These are phyloP conservation scores for Microplitis mediator DNA, from an alignment of 1,140 invertebrate species.

Conservation along the genomic window DNA sequence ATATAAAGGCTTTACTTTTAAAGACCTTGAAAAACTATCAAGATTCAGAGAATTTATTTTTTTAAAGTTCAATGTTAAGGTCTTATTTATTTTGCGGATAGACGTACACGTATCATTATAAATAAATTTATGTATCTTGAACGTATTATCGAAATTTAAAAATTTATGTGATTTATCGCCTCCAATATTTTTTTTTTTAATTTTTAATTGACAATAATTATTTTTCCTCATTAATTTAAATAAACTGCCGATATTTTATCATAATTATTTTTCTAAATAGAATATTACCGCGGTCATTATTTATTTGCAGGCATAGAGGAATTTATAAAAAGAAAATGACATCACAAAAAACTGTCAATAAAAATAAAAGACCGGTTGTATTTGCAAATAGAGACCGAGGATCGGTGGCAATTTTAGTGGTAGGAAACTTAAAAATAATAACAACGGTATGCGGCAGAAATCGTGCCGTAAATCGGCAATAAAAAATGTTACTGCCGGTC, in stretches of 20 bases:
- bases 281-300: too few species aligned
- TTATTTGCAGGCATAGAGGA: too few species aligned
- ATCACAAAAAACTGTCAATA: not conserved
- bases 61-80: slow-evolving; percentile 16
- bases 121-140: too few species aligned
- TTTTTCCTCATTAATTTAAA: too few species aligned
- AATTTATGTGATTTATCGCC: too few species aligned
- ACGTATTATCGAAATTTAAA: too few species aligned
- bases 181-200: too few species aligned
- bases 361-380: not conserved
- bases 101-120: not conserved
- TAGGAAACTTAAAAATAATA: not conserved
- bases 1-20: not conserved
- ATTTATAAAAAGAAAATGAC: not conserved
- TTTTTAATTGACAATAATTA: too few species aligned
- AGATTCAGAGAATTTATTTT: not conserved
- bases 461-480: slow-evolving; percentile 11
- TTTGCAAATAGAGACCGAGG: not conserved
- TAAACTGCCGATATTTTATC: too few species aligned
- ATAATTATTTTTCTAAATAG: too few species aligned
- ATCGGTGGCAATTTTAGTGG: not conserved
- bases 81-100: not conserved
- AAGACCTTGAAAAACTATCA: not conserved
- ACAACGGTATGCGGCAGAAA: slow-evolving; percentile 3
- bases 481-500: slow-evolving; percentile 23